A percentile compares a stretch with the other conserved stretches of the same genome.
Evolutionary conservation across 2,888 invertebrate genomes (phyloP).

Genomic region (Sisyra nigra): DNA sequence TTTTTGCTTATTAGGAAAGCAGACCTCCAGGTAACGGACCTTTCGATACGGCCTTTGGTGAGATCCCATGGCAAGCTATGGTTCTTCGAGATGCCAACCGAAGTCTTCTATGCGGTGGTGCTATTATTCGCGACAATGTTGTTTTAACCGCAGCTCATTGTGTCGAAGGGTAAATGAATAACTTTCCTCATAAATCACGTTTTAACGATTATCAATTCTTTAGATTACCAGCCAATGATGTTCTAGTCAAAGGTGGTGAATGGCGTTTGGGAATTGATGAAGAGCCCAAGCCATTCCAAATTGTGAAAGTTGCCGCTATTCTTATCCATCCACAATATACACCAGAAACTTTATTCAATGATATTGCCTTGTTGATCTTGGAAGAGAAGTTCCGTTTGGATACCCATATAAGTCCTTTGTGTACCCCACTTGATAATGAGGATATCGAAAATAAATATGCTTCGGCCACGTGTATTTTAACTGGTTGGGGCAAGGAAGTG

Average conservation of each 20-base stretch:
- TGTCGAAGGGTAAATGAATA: slow-evolving; percentile 47
- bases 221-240: slow-evolving; percentile 45
- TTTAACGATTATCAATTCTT: slow-evolving; percentile 8
- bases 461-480: slow-evolving; percentile 47
- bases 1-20: slow-evolving; percentile 23
- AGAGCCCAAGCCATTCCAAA: slow-evolving; percentile 65
- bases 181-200: not conserved
- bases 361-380: slow-evolving; percentile 55
- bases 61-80: slow-evolving; percentile 82
- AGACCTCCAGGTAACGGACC: slow-evolving; percentile 32
- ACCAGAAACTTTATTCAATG: slow-evolving; percentile 40
- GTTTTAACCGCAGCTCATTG: slow-evolving; percentile 69
- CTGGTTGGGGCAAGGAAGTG: slow-evolving; percentile 71
- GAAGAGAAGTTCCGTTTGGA: slow-evolving; percentile 44
- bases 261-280: slow-evolving; percentile 71
- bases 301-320: slow-evolving; percentile 51
- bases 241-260: slow-evolving; percentile 66
- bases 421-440: slow-evolving; percentile 41
- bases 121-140: slow-evolving; percentile 55
- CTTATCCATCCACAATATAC: slow-evolving; percentile 54
- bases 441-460: slow-evolving; percentile 33
- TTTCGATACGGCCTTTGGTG: slow-evolving; percentile 54
- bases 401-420: slow-evolving; percentile 58
- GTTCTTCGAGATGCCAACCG: slow-evolving; percentile 53
- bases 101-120: slow-evolving; percentile 63